Conservation (phyloP, 1,140 invertebrate genomes). For the Drosophila serrata region DNA sequence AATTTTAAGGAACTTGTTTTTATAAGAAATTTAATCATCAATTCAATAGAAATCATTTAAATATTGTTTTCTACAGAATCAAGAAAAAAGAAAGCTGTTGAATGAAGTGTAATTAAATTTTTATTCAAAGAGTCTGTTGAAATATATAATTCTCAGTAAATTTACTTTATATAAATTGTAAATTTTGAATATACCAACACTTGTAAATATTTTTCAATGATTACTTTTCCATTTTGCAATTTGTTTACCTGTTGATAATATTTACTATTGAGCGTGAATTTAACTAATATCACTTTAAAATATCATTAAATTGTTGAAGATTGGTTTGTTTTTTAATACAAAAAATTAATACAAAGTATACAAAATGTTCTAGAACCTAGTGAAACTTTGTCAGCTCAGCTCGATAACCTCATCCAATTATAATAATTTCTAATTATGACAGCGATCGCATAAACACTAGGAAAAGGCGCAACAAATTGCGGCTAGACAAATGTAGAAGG, state of each 20-base stretch:
- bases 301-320: not conserved
- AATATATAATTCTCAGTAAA: not conserved
- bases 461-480: conserved; percentile 45
- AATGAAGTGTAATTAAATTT: not conserved
- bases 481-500: conserved; percentile 50
- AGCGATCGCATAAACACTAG: conserved; percentile 35
- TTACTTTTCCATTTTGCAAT: not conserved
- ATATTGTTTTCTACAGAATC: not conserved
- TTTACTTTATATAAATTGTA: not conserved
- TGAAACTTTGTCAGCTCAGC: conserved; percentile 1
- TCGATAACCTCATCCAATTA: conserved; percentile 50
- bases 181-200: not conserved
- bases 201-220: not conserved
- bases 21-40: not conserved
- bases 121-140: not conserved
- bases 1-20: not conserved
- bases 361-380: not conserved
- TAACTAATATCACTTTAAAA: not conserved
- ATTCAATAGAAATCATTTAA: not conserved
- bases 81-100: not conserved
- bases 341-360: not conserved
- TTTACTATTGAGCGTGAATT: not conserved
- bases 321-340: not conserved
- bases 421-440: conserved; percentile 59
- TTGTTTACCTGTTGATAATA: not conserved